phyloP scores from a whole-genome alignment of 1,140 invertebrate genomes.

The Eufriesea mexicana region DNA sequence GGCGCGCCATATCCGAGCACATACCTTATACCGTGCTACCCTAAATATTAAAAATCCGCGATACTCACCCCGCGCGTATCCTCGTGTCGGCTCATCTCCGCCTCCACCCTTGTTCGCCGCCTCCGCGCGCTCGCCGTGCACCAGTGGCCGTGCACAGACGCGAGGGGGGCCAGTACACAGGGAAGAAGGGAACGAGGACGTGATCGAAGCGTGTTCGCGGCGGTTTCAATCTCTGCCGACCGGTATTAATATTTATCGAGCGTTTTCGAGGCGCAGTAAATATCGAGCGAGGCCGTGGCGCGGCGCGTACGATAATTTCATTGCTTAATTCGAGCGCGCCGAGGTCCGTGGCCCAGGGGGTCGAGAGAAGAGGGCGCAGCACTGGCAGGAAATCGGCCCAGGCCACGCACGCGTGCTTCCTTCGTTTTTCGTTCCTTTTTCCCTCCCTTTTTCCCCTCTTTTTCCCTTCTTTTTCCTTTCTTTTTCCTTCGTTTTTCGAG shows the following conservation, averaged over 20 bases:
- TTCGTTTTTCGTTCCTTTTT: constrained; percentile 27
- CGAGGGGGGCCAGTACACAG: not conserved
- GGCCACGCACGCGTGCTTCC: constrained; percentile 16
- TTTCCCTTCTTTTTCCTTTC: no score
- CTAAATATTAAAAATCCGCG: no score
- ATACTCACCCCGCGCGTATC: no score
- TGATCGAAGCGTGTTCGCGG: not conserved
- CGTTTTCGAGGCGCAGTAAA: constrained; percentile 40
- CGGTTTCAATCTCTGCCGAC: constrained; percentile 20
- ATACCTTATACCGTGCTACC: no score
- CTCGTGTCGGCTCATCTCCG: no score
- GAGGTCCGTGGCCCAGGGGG: not conserved
- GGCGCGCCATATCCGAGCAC: no score
- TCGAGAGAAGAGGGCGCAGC: not conserved
- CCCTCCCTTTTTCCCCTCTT: no score
- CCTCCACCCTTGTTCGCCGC: no score
- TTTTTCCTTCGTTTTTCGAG: constrained; percentile 32
- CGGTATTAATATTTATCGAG: constrained; percentile 51
- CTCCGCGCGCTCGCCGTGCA: not conserved
- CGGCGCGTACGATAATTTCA: constrained; percentile 44
- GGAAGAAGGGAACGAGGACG: not conserved
- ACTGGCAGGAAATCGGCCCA: not conserved
- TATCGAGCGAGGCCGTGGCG: not conserved
- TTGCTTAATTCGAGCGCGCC: constrained; percentile 46
- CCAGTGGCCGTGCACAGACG: not conserved